A percentile compares a stretch with the other conserved stretches of the same genome.
Evolutionary conservation across 2,797 vertebrate species (phyloP).

Genomic region (Vultur gryphus): DNA sequence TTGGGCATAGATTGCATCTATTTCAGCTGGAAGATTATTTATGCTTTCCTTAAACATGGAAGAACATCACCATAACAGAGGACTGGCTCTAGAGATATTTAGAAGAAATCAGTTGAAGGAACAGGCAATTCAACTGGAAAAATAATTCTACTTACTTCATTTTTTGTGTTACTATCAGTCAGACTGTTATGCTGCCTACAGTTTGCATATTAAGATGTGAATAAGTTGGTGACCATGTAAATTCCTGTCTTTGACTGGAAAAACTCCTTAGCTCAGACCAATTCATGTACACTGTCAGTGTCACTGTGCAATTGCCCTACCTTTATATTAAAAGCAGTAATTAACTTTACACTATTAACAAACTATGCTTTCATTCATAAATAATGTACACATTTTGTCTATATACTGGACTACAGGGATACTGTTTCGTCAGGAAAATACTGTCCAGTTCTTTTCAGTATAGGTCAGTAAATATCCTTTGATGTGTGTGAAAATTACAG

Average conservation of each 20-base stretch:
- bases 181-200: background rate
- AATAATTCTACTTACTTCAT: background rate
- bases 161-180: background rate
- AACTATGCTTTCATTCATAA: background rate
- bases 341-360: background rate
- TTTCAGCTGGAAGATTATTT: background rate
- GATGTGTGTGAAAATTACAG: background rate
- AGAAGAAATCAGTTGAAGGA: background rate
- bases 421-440: background rate
- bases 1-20: background rate
- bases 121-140: background rate
- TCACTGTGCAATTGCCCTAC: too few species aligned
- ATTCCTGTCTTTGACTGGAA: background rate
- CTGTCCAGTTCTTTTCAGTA: background rate
- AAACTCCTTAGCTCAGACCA: background rate
- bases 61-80: background rate
- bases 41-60: background rate
- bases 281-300: background rate
- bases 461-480: background rate
- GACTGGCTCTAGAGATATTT: background rate
- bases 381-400: background rate
- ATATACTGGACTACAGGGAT: rapidly evolving
- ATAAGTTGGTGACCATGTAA: background rate
- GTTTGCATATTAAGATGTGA: background rate
- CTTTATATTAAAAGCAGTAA: background rate